Evolutionary conservation across 1,140 invertebrate genomes (phyloP).

Genomic region (Araneus ventricosus): DNA sequence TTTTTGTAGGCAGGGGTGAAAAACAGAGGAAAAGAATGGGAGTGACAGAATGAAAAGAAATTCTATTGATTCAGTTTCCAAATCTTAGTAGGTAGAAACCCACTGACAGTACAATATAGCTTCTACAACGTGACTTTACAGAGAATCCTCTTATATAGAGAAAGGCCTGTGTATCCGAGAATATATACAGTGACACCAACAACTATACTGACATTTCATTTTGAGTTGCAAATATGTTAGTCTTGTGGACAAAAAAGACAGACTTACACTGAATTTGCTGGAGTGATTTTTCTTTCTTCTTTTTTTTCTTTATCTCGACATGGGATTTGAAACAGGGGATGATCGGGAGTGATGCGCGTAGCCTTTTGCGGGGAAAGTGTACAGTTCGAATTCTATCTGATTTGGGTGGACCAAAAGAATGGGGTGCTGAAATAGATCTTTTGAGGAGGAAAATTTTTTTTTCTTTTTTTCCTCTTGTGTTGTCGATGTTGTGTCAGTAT

Average conservation of each 20-base stretch:
- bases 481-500: conserved; percentile 27
- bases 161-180: not conserved
- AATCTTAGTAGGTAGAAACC: not conserved
- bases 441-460: conserved; percentile 17
- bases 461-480: not conserved
- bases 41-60: conserved; percentile 9
- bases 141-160: not conserved
- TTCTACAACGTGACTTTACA: not conserved
- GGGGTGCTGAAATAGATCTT: conserved; percentile 66
- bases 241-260: conserved; percentile 71
- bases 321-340: not conserved
- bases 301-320: conserved; percentile 11
- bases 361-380: conserved; percentile 26
- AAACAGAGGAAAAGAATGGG: not conserved
- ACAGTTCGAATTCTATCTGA: conserved; percentile 62
- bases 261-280: conserved; percentile 64
- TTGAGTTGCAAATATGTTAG: conserved; percentile 74
- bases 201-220: conserved; percentile 28
- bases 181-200: not conserved
- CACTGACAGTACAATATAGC: not conserved
- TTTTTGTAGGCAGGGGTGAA: no score
- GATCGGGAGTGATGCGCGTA: conserved; percentile 57
- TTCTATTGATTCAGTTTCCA: conserved; percentile 43
- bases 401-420: conserved; percentile 73
- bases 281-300: conserved; percentile 29